Conservation (phyloP, 2,888 invertebrate species). For the Augiades crinisus region DNA sequence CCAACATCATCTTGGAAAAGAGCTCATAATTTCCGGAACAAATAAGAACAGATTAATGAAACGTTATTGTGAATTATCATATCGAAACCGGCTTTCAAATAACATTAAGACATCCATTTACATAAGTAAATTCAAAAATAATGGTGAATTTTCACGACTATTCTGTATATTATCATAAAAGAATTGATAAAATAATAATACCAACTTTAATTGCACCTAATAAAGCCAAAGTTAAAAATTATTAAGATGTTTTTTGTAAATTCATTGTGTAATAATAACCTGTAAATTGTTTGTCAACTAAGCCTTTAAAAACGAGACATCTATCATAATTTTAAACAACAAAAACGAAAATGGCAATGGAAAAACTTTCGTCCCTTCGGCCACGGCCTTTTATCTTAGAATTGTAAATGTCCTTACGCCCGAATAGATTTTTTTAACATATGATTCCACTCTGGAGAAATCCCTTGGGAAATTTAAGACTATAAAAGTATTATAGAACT, state of each 20-base stretch:
- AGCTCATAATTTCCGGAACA: too few species aligned
- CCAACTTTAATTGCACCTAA: too few species aligned
- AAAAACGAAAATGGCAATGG: conserved; percentile 5
- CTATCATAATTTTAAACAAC: conserved; percentile 14
- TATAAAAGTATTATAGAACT: background rate
- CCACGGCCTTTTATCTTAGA: conserved; percentile 1
- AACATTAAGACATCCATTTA: too few species aligned
- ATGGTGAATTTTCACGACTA: too few species aligned
- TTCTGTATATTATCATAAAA: too few species aligned
- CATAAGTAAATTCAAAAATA: too few species aligned
- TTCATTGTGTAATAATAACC: background rate
- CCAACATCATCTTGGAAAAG: too few species aligned
- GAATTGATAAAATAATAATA: too few species aligned
- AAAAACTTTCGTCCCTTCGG: conserved; percentile 7
- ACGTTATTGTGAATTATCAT: too few species aligned
- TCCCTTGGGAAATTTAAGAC: background rate
- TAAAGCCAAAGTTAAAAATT: too few species aligned
- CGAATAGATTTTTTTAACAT: conserved; percentile 5
- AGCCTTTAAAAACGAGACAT: conserved; percentile 5
- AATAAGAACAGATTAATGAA: too few species aligned
- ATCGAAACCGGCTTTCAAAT: too few species aligned
- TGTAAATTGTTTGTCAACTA: background rate
- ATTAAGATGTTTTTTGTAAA: background rate
- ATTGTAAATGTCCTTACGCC: conserved; percentile 10
- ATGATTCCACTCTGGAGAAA: conserved; percentile 1